A percentile compares a stretch with the other conserved stretches of the same genome.
phyloP scores from a whole-genome alignment of 92 coral and sea anemone species.

The Actinernus sp. region DNA sequence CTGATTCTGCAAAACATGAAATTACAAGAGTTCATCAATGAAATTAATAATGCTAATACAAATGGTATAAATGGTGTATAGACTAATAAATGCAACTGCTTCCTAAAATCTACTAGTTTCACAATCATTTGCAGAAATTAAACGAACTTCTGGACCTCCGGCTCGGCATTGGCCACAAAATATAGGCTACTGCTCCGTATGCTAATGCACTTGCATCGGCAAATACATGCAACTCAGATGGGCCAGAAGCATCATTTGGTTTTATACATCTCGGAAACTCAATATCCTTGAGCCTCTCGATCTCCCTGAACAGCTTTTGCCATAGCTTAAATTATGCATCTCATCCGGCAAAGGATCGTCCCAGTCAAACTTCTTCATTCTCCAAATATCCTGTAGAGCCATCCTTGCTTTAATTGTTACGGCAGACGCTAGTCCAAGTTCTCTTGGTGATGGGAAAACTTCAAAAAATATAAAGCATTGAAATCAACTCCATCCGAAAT shows the following conservation, averaged over 20 bases:
- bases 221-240: slow-evolving; percentile 50
- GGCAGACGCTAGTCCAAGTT: slow-evolving; percentile 53
- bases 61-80: too few relatives aligned
- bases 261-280: slow-evolving; percentile 51
- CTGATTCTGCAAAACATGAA: too few relatives aligned
- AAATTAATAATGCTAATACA: too few relatives aligned
- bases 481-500: too few relatives aligned
- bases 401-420: slow-evolving; percentile 52
- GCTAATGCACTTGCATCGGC: slow-evolving; percentile 49
- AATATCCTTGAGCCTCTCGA: slow-evolving; percentile 27
- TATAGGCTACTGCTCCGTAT: slow-evolving; percentile 55
- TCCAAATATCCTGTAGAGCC: slow-evolving; percentile 53
- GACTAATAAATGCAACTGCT: too few relatives aligned
- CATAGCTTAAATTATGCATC: slow-evolving; percentile 7
- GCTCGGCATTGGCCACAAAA: slow-evolving; percentile 29
- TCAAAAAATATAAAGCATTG: too few relatives aligned
- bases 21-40: too few relatives aligned
- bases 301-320: slow-evolving; percentile 36
- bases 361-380: slow-evolving; percentile 50
- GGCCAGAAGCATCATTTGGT: slow-evolving; percentile 27
- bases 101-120: too few relatives aligned
- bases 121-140: slow-evolving; percentile 15
- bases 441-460: too few relatives aligned
- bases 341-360: slow-evolving; percentile 54
- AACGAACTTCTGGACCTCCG: slow-evolving; percentile 38